These are phyloP conservation scores for Celastrina argiolus DNA, from an alignment of 2,888 invertebrate species.

Conservation along the genomic window DNA sequence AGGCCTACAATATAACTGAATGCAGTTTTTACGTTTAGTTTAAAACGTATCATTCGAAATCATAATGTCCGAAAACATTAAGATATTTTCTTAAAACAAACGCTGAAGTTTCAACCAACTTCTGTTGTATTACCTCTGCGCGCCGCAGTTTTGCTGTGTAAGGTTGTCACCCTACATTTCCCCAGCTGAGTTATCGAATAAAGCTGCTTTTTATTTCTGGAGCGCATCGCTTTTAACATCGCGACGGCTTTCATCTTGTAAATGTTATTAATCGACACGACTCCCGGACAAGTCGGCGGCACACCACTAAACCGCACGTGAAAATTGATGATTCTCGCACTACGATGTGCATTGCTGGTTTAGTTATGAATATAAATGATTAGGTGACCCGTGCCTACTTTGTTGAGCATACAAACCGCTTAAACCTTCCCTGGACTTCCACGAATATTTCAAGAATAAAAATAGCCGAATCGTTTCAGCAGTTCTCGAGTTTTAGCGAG, in stretches of 20 bases:
- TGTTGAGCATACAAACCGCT: too few species aligned
- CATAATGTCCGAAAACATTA: not conserved
- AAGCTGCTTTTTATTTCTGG: slow-evolving; percentile 72
- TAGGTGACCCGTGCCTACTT: too few species aligned
- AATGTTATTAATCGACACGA: slow-evolving; percentile 74
- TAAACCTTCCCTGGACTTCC: too few species aligned
- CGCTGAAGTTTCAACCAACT: not conserved
- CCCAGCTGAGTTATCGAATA: slow-evolving; percentile 68
- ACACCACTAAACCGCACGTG: slow-evolving; percentile 37
- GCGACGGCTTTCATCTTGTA: slow-evolving; percentile 74
- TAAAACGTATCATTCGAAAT: not conserved
- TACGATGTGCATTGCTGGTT: slow-evolving; percentile 29
- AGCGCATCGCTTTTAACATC: slow-evolving; percentile 66
- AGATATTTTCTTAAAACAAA: not conserved
- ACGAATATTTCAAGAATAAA: too few species aligned
- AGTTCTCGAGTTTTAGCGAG: too few species aligned
- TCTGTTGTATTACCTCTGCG: not conserved
- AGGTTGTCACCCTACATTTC: slow-evolving; percentile 49
- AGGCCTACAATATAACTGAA: too few species aligned
- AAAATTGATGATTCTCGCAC: not conserved
- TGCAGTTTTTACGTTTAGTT: too few species aligned
- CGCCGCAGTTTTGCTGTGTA: not conserved
- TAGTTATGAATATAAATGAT: too few species aligned
- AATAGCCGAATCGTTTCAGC: too few species aligned
- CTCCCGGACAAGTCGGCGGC: slow-evolving; percentile 59